Evolutionary conservation across 2,888 invertebrate genomes (phyloP).

Genomic region (Calephelis perditalis): DNA sequence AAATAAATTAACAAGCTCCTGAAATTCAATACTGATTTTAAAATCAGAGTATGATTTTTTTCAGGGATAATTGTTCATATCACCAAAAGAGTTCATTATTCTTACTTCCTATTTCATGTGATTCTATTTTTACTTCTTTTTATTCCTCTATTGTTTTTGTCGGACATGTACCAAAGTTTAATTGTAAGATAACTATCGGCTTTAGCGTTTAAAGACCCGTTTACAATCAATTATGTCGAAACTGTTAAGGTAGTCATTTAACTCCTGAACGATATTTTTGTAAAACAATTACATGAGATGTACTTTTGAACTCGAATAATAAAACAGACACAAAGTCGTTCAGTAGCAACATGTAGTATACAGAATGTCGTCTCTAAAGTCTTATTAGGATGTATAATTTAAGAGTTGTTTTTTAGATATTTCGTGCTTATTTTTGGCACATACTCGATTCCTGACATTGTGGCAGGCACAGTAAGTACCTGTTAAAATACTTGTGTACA

Average conservation of each 20-base stretch:
- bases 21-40: no score
- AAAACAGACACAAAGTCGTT: conserved; percentile 65
- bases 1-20: no score
- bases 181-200: neutral
- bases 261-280: conserved; percentile 49
- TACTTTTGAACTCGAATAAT: conserved; percentile 58
- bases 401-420: no score
- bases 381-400: no score
- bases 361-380: no score
- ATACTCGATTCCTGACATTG: no score
- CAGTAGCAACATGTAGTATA: conserved; percentile 37
- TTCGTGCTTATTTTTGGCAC: no score
- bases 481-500: no score
- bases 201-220: neutral
- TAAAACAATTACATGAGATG: conserved; percentile 45
- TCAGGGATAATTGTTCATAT: no score
- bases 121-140: neutral
- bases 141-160: conserved; percentile 9
- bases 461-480: no score
- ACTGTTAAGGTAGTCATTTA: conserved; percentile 39
- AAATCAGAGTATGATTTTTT: no score
- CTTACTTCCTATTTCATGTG: neutral
- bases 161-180: neutral
- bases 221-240: conserved; percentile 11
- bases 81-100: no score